Percentiles rank a stretch among this genome's conserved stretches.
Evolutionary conservation across 1,140 invertebrate species (phyloP).

Genomic region (Drosophila eugracilis): DNA sequence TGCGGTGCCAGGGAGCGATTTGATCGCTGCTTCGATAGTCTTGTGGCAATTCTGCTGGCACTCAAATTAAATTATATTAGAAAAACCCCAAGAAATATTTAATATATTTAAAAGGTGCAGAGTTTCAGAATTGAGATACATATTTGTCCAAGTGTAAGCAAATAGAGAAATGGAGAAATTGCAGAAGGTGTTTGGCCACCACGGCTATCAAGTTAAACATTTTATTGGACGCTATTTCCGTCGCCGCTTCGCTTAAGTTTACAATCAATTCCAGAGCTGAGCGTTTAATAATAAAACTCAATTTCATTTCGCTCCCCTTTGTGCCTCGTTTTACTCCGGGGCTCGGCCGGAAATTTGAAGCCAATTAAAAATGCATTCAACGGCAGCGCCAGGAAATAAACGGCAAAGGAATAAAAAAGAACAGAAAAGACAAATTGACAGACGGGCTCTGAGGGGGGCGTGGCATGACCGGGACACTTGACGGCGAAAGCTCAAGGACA

Average conservation of each 20-base stretch:
- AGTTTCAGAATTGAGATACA: no score
- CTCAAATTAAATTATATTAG: slow-evolving; percentile 18
- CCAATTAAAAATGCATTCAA: slow-evolving; percentile 78
- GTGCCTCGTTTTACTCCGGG: slow-evolving; percentile 38
- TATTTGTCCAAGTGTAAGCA: no score
- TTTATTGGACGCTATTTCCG: slow-evolving; percentile 18
- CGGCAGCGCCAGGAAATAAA: slow-evolving; percentile 69
- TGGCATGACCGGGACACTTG: slow-evolving; percentile 6
- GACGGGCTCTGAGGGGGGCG: slow-evolving; percentile 23
- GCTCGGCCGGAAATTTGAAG: slow-evolving; percentile 67
- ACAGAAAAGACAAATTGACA: slow-evolving; percentile 73
- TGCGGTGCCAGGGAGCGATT: neutral
- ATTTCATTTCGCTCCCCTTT: slow-evolving; percentile 37
- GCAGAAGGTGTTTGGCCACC: neutral
- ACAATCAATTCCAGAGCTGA: slow-evolving; percentile 28
- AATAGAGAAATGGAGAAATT: no score
- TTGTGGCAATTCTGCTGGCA: slow-evolving; percentile 11
- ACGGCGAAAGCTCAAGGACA: slow-evolving; percentile 16
- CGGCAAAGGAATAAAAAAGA: slow-evolving; percentile 44
- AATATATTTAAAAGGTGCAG: no score
- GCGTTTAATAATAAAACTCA: slow-evolving; percentile 61
- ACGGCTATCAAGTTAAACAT: slow-evolving; percentile 4
- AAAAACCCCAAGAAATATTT: neutral
- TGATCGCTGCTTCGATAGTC: slow-evolving; percentile 1
- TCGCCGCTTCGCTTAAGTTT: slow-evolving; percentile 12